Evolutionary conservation across 2,113 vertebrate genomes (phyloP).

Genomic region (Barnardius zonarius): DNA sequence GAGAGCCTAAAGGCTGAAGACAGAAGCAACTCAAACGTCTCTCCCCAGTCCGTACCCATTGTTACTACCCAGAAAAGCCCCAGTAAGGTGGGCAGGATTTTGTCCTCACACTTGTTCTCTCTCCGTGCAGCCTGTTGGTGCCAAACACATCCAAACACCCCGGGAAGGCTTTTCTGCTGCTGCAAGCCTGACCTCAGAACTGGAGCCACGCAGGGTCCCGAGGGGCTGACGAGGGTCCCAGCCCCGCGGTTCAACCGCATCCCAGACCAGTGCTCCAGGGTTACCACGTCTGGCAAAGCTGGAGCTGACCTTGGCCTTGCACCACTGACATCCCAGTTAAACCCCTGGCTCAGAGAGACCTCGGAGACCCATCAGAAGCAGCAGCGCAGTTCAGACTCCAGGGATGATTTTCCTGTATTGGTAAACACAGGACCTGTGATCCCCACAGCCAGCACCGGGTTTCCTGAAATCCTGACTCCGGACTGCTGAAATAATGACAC

Average conservation of each 20-base stretch:
- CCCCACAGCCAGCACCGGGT: not conserved
- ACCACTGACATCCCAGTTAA: not conserved
- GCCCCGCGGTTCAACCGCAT: not conserved
- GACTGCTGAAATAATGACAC: not conserved
- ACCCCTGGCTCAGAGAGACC: not conserved
- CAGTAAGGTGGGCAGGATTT: not conserved
- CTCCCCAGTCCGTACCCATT: not conserved
- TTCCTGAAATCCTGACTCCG: not conserved
- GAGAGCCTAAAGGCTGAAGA: not conserved
- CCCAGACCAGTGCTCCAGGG: not conserved
- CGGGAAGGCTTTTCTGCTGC: not conserved
- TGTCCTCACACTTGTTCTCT: not conserved
- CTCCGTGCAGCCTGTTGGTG: not conserved
- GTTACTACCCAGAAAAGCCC: accelerated
- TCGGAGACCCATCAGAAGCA: not conserved
- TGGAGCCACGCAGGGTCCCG: accelerated
- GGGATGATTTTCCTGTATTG: not conserved
- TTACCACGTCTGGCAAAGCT: not conserved
- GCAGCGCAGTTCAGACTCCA: not conserved
- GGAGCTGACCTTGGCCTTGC: not conserved
- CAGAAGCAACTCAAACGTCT: not conserved
- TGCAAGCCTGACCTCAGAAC: not conserved
- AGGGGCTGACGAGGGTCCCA: not conserved
- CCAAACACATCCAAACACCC: not conserved
- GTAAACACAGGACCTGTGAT: not conserved